Evolutionary conservation across 2,888 invertebrate species (phyloP).

Genomic region (Diploptera punctata): DNA sequence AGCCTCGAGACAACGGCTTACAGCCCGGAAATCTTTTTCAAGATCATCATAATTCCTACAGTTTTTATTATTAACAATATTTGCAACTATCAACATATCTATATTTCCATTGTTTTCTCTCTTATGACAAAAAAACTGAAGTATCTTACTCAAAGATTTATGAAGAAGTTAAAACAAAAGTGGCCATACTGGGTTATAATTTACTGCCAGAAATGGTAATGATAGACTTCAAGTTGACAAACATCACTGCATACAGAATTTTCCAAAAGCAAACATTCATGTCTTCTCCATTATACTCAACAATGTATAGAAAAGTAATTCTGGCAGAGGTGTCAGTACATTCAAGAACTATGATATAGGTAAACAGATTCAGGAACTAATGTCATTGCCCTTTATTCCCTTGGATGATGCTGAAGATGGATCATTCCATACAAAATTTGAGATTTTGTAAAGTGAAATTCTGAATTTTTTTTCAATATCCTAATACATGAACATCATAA

Average conservation of each 20-base stretch:
- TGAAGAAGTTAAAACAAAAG: neutral
- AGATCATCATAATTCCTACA: too few relatives aligned
- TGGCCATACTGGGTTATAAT: neutral
- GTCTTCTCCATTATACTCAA: neutral
- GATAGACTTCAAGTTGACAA: neutral
- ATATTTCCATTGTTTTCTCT: neutral
- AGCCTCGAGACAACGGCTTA: too few relatives aligned
- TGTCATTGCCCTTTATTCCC: neutral
- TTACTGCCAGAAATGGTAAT: too few relatives aligned
- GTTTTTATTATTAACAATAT: neutral
- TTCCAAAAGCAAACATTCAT: too few relatives aligned
- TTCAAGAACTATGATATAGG: neutral
- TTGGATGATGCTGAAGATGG: neutral
- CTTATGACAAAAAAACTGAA: neutral
- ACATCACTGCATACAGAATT: too few relatives aligned
- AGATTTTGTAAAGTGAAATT: too few relatives aligned
- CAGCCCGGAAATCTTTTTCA: too few relatives aligned
- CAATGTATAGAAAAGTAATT: neutral
- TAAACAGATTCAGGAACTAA: neutral
- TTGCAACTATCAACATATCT: neutral
- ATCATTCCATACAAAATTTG: too few relatives aligned
- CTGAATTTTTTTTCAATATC: too few relatives aligned
- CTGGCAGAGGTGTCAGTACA: neutral
- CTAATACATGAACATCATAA: too few relatives aligned
- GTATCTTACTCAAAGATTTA: neutral